phyloP scores from a whole-genome alignment of 2,113 vertebrate genomes.

The Heliornis fulica region DNA sequence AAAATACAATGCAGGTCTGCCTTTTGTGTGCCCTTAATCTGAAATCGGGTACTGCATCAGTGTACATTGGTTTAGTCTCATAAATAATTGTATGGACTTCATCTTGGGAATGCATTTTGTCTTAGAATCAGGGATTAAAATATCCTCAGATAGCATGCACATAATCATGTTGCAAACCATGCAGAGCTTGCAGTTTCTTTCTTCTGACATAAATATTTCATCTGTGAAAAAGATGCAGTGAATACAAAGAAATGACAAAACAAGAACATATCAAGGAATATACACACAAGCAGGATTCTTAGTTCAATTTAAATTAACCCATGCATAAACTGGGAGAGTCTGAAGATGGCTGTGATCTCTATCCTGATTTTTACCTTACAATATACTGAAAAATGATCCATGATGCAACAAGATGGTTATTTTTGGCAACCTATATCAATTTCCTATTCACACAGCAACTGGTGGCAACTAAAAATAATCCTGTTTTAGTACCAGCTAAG shows the following conservation, averaged over 20 bases:
- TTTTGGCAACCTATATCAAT: conserved; percentile 65
- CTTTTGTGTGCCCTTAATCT: conserved; percentile 46
- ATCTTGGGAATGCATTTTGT: background rate
- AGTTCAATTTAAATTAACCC: background rate
- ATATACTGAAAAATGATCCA: conserved; percentile 14
- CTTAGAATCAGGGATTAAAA: background rate
- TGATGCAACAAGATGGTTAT: conserved; percentile 57
- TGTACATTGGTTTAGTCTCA: background rate
- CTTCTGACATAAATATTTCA: background rate
- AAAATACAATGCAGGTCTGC: conserved; percentile 31
- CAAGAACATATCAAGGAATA: background rate
- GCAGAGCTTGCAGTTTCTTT: background rate
- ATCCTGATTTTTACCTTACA: conserved; percentile 34
- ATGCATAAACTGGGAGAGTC: background rate
- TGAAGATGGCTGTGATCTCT: background rate
- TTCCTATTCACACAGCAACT: conserved; percentile 75
- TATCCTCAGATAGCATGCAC: background rate
- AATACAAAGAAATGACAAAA: conserved; percentile 25
- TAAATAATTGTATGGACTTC: background rate
- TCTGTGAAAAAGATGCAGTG: background rate
- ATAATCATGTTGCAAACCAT: background rate
- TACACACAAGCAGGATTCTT: background rate
- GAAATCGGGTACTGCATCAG: background rate
- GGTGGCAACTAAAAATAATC: conserved; percentile 77
- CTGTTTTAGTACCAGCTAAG: conserved; percentile 33